Evolutionary conservation across 1,140 invertebrate species (phyloP), one percentile per base, ranked within the genome.

Genomic region (Hydropsyche tenuis): DNA sequence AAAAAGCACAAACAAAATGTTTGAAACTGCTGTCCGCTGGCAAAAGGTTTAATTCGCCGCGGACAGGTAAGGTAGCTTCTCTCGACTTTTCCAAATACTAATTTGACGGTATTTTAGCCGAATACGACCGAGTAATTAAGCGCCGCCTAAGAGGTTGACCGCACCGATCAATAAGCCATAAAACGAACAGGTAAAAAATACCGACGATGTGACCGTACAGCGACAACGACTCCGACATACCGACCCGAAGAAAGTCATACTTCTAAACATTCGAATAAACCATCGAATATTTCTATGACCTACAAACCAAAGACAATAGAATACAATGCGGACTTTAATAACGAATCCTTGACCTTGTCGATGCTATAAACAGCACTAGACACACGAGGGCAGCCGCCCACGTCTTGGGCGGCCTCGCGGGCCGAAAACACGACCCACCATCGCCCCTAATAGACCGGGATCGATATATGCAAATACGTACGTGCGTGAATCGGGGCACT

Each of bases 61-160:
- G 48, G 48, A 53, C 48, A 53, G 48, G 48, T 63, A 27, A 63
- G 60, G 60, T 63, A 37, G 23, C 48, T 30, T 63, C 27, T 25
- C 60, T 37, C 60, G 16, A 22, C 27, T 12, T 22, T 11, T 51
- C 66, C 68, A 72, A 69, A 73, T 56, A 76, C 75, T 74, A 76
- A 76, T 76, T 76, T 76, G 75, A 73, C 72, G 75, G 72, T 65
- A 51, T 68, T 76, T 72, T 71, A 73, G 66, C 30, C 51, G 73
- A 53, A 65, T 71, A 23, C 63, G 73, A 62, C 42, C 46, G 73
- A 73, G 75, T 77, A 77, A 77, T 77, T 77, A 77, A 74, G 69
- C 72, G 18, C 66, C 69, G 45, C 27, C 30, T 72, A 69, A 69
- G 70, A 72, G 63, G 69, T 48, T 20, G 56, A 63, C 72, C 72